Base-by-base conservation (phyloP, 2,113 vertebrate genomes). In the Podiceps cristatus region DNA sequence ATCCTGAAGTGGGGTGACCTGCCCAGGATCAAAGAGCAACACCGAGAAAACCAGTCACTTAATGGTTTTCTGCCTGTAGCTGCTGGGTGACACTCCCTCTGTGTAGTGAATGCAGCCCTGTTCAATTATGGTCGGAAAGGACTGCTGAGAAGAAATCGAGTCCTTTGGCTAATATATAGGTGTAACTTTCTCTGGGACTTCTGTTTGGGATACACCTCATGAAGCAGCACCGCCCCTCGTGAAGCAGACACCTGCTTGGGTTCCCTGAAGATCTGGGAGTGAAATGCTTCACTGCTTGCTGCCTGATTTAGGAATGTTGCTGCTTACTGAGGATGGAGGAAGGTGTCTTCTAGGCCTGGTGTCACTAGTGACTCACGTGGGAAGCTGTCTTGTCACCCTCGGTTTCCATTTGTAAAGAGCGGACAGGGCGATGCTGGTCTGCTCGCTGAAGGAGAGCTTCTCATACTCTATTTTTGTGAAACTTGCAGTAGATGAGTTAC, bases 131-230 rank as follows among this genome's bases (percentile, higher is more conserved):
- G 22, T 31, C 1, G 1, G 24, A 71, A 45, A 76, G 24, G 9
- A n/a, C 40, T 73, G 31, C 63, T 68, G 74, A 27, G 74, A 55
- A 72, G 66, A 49, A 81, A 35, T 14, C 5, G 25, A 53, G 27
- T 79, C 14, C 20, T 76, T 63, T 17, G 60, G 74, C 31, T 90
- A 17, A 37, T 74, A 9, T 2, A 0, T 15, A 44, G 35, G 23
- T 58, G 40, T 22, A 9, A 29, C 86, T 95, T 88, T 82, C 25
- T 29, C 66, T 64, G 29, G 29, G 16, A 5, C 29, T 75, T 28
- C 19, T 68, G 18, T 52, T 52, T 1, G 11, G 40, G 47, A 11
- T 59, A 13, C 1, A 40, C 9, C 29, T 64, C 1, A 0, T 5
- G 31, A 60, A 85, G 44, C 37, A 83, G 49, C 59, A 45, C 33